Evolutionary conservation across 1,140 invertebrate species (phyloP).

Genomic region (Wiebesia pumilae): DNA sequence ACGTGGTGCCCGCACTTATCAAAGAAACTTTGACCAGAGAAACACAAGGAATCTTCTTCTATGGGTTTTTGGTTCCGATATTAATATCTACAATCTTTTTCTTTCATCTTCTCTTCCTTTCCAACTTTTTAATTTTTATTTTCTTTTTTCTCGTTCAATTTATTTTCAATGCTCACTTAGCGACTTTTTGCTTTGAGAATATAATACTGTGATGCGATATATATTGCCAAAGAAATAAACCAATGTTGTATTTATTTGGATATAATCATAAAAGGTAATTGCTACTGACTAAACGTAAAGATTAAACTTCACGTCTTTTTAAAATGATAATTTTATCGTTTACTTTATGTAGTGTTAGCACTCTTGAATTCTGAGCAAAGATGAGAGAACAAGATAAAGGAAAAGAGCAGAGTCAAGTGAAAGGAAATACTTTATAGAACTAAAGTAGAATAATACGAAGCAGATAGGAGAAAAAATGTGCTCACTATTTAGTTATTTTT

Average conservation of each 20-base stretch:
- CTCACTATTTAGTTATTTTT: too few relatives aligned
- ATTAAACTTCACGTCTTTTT: constrained; percentile 23
- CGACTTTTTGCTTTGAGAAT: too few relatives aligned
- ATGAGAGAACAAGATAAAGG: neutral
- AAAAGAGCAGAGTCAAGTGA: neutral
- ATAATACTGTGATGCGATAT: neutral
- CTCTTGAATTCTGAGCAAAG: too few relatives aligned
- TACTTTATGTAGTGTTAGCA: neutral
- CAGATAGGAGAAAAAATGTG: too few relatives aligned
- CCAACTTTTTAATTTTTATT: too few relatives aligned
- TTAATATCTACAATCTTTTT: too few relatives aligned
- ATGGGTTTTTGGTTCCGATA: too few relatives aligned
- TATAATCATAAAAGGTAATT: constrained; percentile 46
- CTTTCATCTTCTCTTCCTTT: too few relatives aligned
- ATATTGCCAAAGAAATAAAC: neutral
- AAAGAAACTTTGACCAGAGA: too few relatives aligned
- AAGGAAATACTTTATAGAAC: neutral
- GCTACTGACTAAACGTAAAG: constrained; percentile 6
- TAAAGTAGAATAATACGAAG: neutral
- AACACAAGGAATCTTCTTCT: too few relatives aligned
- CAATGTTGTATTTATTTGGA: constrained; percentile 44
- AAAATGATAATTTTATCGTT: constrained; percentile 40
- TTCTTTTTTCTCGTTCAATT: neutral
- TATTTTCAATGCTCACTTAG: neutral
- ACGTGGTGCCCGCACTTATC: too few relatives aligned